Percentiles rank a stretch among this genome's conserved stretches.
Conservation (phyloP, 2,113 vertebrate genomes). For the Scalopus aquaticus region DNA sequence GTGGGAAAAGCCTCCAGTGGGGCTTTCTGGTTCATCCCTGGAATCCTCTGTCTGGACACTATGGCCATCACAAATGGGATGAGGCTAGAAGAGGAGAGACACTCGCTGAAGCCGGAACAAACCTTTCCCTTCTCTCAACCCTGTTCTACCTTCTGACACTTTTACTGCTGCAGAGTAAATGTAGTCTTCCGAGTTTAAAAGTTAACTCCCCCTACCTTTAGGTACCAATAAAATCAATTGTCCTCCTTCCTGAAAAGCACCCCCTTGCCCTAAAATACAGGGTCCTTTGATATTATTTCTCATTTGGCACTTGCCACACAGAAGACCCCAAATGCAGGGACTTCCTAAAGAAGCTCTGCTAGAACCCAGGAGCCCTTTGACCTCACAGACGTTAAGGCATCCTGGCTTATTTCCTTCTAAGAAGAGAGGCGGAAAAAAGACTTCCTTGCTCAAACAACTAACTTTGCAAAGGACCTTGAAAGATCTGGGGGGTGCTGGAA, state of each 20-base stretch:
- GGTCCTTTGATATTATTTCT: not conserved
- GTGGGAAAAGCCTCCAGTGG: not conserved
- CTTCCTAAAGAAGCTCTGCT: conserved; percentile 53
- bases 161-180: not conserved
- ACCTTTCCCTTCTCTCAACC: not conserved
- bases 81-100: not conserved
- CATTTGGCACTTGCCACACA: conserved; percentile 30
- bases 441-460: conserved; percentile 41
- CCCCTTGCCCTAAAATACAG: not conserved
- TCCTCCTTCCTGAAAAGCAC: not conserved
- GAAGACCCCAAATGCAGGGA: conserved; percentile 22
- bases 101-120: not conserved
- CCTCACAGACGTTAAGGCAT: conserved; percentile 45
- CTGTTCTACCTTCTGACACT: not conserved
- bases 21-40: not conserved
- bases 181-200: not conserved
- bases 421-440: conserved; percentile 13
- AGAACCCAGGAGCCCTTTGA: conserved; percentile 33
- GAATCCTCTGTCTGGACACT: not conserved
- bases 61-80: not conserved
- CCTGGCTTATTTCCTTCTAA: conserved; percentile 57
- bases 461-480: conserved; percentile 32
- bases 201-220: not conserved
- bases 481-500: conserved; percentile 45
- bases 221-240: not conserved